Base-by-base conservation (phyloP, 2,888 invertebrate genomes). In the Baccha elongata region DNA sequence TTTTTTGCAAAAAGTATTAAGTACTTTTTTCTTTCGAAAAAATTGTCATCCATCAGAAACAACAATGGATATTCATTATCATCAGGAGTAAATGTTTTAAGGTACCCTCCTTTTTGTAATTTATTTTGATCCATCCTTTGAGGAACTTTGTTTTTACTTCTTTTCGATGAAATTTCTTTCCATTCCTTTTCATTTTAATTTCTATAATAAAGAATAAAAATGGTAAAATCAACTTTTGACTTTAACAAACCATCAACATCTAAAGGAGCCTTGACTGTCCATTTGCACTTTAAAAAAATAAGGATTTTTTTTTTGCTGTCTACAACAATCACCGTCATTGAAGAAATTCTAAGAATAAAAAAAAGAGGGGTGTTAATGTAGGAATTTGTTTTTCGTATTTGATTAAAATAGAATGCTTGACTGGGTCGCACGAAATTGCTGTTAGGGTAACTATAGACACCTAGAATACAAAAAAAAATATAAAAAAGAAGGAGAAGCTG, bases 251-350 rank as follows among this genome's bases (percentile, higher is more conserved):
- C 23, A 58, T 58, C 26, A 23, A 40, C 40, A 13, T 55, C 37
- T 37, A 21, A 1, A 55, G 21, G 15, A 37, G 37, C 55, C 55
- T 55, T 55, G 55, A 55, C 55, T 55, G 55, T 55, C 55, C 21
- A 55, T 55, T 55, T 55, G 55, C 55, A 55, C 55, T 55, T 55
- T 55, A 0, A 15, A 55, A 23, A 53, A 19, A 55, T 19, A 8
- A 3, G 3, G 2, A 6, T 32, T 17, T 15, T 29, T 52, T 5
- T 17, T 32, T 11, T 10, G 17, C 3, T 19, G 13, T 4, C 15
- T 6, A 42, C 15, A 42, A 42, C 26, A 26, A 26, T 26, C 26
- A 26, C 26, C 26, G 26, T 26, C 3, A 26, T 3, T 26, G 3
- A 42, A 17, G n/a, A 37, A 35, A 13, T 13, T 13, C 7, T 35